Conservation (phyloP, 1,140 invertebrate genomes). For the Gryllus bimaculatus region DNA sequence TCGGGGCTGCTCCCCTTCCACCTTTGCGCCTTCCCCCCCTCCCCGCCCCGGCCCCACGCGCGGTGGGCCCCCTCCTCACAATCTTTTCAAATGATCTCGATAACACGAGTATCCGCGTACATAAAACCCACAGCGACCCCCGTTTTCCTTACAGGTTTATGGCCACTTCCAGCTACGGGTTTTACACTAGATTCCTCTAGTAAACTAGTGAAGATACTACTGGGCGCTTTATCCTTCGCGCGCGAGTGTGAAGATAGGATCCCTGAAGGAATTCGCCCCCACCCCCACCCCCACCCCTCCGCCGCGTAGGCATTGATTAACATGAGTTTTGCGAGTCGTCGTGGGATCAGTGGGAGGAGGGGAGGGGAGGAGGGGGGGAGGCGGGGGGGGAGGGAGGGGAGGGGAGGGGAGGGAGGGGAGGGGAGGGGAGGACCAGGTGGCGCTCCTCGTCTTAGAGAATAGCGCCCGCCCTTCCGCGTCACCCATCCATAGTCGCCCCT, state of each 20-base stretch:
- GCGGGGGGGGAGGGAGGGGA: too few relatives aligned
- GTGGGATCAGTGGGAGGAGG: neutral
- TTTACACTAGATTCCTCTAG: neutral
- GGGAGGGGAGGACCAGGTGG: neutral
- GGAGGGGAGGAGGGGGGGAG: too few relatives aligned
- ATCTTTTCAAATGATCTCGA: neutral
- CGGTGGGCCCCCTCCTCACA: neutral
- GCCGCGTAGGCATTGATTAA: neutral
- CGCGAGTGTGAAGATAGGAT: neutral
- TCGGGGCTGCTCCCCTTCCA: too few relatives aligned
- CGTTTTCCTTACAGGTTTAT: neutral
- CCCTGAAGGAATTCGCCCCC: neutral
- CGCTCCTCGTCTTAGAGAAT: neutral
- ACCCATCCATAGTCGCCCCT: neutral
- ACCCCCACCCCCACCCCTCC: too few relatives aligned
- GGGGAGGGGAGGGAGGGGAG: too few relatives aligned
- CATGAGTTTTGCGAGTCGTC: neutral
- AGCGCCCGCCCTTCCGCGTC: neutral
- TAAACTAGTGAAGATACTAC: neutral
- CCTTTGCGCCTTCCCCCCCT: too few relatives aligned
- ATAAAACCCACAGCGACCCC: neutral
- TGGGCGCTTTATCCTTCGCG: neutral
- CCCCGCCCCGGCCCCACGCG: too few relatives aligned
- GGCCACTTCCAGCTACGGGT: neutral
- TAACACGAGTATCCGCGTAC: neutral